Evolutionary conservation across 2,797 vertebrate genomes (phyloP).

Genomic region (Notolepis coatsorum): DNA sequence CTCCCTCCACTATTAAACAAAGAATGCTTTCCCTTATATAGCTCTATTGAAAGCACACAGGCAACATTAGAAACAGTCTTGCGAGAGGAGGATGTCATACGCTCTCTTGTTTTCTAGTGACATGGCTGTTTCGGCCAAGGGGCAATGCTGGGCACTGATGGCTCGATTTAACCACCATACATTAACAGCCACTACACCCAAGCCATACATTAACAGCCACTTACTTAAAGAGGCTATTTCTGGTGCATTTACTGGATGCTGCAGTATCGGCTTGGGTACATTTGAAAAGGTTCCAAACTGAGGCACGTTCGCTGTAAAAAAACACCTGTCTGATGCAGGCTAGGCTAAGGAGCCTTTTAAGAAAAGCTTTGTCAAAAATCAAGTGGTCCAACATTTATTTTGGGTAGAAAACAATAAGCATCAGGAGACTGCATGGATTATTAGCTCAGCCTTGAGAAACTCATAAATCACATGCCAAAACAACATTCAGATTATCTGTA

Average conservation of each 20-base stretch:
- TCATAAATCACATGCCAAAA: too few relatives aligned
- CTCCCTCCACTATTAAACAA: slow-evolving; percentile 79
- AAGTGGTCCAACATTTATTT: too few relatives aligned
- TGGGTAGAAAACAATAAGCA: too few relatives aligned
- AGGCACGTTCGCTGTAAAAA: too few relatives aligned
- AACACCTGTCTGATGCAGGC: too few relatives aligned
- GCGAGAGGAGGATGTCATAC: slow-evolving; percentile 32
- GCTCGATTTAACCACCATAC: slow-evolving; percentile 56
- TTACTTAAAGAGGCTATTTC: slow-evolving; percentile 69
- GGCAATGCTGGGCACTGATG: slow-evolving; percentile 45
- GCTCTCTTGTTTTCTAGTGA: slow-evolving; percentile 30
- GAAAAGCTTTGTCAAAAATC: too few relatives aligned
- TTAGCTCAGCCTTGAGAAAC: too few relatives aligned
- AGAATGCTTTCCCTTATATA: slow-evolving; percentile 82
- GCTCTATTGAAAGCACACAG: slow-evolving; percentile 61
- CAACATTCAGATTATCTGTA: too few relatives aligned
- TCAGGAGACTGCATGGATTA: too few relatives aligned
- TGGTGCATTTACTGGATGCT: slow-evolving; percentile 49
- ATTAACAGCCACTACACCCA: slow-evolving; percentile 72
- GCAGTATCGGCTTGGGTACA: slow-evolving; percentile 42
- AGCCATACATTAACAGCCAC: slow-evolving; percentile 2
- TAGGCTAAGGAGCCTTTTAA: too few relatives aligned
- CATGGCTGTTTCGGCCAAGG: slow-evolving; percentile 61
- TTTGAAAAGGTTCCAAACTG: too few relatives aligned
- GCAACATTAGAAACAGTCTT: slow-evolving; percentile 48